A percentile compares a stretch with the other conserved stretches of the same genome.
Evolutionary conservation across 1,140 invertebrate species (phyloP).

Genomic region (Aphelenchoides avenae): DNA sequence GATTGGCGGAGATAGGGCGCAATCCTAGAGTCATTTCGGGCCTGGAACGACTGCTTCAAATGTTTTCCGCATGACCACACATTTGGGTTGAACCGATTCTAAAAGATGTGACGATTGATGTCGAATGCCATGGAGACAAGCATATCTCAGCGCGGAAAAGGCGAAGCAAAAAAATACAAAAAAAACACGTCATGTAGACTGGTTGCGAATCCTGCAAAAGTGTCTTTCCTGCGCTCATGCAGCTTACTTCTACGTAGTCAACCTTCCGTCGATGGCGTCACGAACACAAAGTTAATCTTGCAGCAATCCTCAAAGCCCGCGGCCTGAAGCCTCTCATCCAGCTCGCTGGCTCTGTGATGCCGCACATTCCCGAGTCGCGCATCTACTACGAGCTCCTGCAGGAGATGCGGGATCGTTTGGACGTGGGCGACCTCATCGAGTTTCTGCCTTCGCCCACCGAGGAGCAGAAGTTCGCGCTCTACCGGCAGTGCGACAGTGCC

Average conservation of each 20-base stretch:
- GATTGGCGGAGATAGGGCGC: too few relatives aligned
- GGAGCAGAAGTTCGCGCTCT: conserved; percentile 49
- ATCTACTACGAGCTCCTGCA: conserved; percentile 53
- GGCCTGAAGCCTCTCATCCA: conserved; percentile 45
- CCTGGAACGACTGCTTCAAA: too few relatives aligned
- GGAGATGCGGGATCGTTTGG: conserved; percentile 41
- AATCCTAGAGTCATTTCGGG: too few relatives aligned
- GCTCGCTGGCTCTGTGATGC: conserved; percentile 57
- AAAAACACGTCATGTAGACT: too few relatives aligned
- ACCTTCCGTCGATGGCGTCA: too few relatives aligned
- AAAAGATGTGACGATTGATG: too few relatives aligned
- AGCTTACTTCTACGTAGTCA: not conserved
- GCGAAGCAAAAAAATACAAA: too few relatives aligned
- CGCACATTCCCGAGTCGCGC: conserved; percentile 57
- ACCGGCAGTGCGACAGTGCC: conserved; percentile 53
- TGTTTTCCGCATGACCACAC: too few relatives aligned
- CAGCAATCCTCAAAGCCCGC: conserved; percentile 45
- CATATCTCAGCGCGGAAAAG: too few relatives aligned
- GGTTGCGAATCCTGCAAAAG: too few relatives aligned
- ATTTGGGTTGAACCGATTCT: too few relatives aligned
- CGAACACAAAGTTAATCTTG: conserved; percentile 16
- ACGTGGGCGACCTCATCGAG: conserved; percentile 48
- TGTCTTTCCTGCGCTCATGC: too few relatives aligned
- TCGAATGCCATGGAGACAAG: not conserved
- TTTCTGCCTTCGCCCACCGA: conserved; percentile 53